Base-by-base conservation (phyloP, 2,797 vertebrate species). In the Enteromius radiatus region DNA sequence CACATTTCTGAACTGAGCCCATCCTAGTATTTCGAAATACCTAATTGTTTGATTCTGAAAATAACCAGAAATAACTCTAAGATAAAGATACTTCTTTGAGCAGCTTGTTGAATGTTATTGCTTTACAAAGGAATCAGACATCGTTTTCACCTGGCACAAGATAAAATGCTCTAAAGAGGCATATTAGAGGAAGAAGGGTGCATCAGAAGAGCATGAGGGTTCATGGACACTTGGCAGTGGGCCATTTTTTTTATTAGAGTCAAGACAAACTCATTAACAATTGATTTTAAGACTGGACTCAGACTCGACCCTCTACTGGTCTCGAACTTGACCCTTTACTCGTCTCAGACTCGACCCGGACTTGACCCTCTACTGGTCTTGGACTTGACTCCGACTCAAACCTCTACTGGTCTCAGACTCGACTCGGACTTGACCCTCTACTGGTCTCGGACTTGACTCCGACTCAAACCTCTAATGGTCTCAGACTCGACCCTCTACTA, bases 1-100 rank as follows among this genome's bases (percentile, higher is more conserved):
- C 28, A 36, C 26, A 68, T 68, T 76, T 19, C 15, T 59, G 28
- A 68, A 49, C 26, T 23, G 17, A 82, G 45, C 15, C 7, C 6
- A n/a, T 82, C 63, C 23, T 41, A 43, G 10, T 54, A 52, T 67
- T 31, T 56, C 17, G 10, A 75, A 64, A 74, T 38, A 52, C 14
- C 9, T 73, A 64, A 6, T 38, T 26, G 4, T 64, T 31, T 5
- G 6, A 26, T 45, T 63, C 21, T 59, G 23, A 69, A 47, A 36
- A 33, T 7, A 23, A 5, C 67, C 52, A n/a, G 0, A 41, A 41
- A 10, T 3, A 26, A 71, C 33, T 12, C n/a, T 4, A 28, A 71
- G 23, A 56, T 45, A 17, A 61, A 28, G 33, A 41, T 76, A 11
- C 36, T n/a, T 54, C 28, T 15, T 12, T 36, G 73, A 41, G 21